These are phyloP conservation scores for Ascaphus truei DNA, from an alignment of 2,113 vertebrate species.

Conservation along the genomic window DNA sequence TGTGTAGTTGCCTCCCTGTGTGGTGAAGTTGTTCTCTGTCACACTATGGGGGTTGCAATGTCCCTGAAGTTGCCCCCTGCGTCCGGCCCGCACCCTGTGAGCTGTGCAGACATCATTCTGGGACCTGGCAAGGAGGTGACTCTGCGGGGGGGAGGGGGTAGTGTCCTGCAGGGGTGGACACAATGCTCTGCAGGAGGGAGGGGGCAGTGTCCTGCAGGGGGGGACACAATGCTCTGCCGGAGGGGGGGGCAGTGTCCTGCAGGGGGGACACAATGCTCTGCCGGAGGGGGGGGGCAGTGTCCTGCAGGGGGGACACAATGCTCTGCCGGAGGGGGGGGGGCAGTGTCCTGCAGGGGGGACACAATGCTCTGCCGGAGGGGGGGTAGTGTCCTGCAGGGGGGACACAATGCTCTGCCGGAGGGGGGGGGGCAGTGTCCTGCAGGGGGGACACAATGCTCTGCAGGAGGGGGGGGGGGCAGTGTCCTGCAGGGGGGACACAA, in stretches of 20 bases:
- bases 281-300: slow-evolving; percentile 18
- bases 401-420: too few species aligned
- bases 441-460: not conserved
- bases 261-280: too few species aligned
- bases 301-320: too few species aligned
- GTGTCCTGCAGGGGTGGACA: not conserved
- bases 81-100: slow-evolving; percentile 51
- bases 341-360: too few species aligned
- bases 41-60: slow-evolving; percentile 52
- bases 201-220: not conserved
- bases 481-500: too few species aligned
- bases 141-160: not conserved
- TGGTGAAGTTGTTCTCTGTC: too few species aligned
- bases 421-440: not conserved
- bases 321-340: too few species aligned
- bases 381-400: too few species aligned
- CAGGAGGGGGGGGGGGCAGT: not conserved
- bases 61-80: slow-evolving; percentile 50
- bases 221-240: too few species aligned
- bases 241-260: too few species aligned
- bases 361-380: too few species aligned
- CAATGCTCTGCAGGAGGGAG: fast-evolving
- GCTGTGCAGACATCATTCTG: slow-evolving; percentile 66
- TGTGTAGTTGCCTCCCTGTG: too few species aligned
- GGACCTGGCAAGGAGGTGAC: slow-evolving; percentile 38